These are phyloP conservation scores for Hyperoplus lanceolatus DNA, from an alignment of 2,797 vertebrate species.

Conservation along the genomic window DNA sequence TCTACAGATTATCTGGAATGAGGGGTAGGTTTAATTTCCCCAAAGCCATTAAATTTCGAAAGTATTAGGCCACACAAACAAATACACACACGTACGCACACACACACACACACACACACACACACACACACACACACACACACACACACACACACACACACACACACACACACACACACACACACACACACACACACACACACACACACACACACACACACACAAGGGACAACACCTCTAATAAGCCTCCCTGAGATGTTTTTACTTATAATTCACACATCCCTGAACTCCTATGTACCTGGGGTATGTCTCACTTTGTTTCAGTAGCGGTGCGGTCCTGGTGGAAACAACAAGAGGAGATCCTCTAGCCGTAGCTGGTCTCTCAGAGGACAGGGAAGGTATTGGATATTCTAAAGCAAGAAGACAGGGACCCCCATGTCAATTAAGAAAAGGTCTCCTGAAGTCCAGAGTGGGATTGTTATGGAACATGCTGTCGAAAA, in stretches of 20 bases:
- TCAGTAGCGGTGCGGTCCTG: not conserved
- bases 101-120: no score
- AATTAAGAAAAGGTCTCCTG: constrained; percentile 8
- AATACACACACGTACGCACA: not conserved
- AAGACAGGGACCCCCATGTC: not conserved
- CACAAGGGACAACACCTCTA: not conserved
- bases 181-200: not conserved
- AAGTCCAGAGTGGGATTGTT: not conserved
- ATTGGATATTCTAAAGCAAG: constrained; percentile 1
- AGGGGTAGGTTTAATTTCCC: not conserved
- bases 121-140: no score
- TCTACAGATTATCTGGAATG: constrained; percentile 4
- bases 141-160: no score
- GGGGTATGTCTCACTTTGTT: constrained; percentile 12
- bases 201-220: not conserved
- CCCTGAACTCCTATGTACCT: not conserved
- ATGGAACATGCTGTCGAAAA: not conserved
- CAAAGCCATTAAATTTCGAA: not conserved
- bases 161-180: no score
- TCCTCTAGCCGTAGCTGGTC: not conserved
- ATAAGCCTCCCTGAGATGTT: not conserved
- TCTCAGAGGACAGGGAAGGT: constrained; percentile 6
- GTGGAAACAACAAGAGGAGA: not conserved
- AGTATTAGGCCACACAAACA: not conserved
- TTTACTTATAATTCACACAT: constrained; percentile 8